phyloP scores from a whole-genome alignment of 2,797 vertebrate genomes.

The Lindbergichthys nudifrons region DNA sequence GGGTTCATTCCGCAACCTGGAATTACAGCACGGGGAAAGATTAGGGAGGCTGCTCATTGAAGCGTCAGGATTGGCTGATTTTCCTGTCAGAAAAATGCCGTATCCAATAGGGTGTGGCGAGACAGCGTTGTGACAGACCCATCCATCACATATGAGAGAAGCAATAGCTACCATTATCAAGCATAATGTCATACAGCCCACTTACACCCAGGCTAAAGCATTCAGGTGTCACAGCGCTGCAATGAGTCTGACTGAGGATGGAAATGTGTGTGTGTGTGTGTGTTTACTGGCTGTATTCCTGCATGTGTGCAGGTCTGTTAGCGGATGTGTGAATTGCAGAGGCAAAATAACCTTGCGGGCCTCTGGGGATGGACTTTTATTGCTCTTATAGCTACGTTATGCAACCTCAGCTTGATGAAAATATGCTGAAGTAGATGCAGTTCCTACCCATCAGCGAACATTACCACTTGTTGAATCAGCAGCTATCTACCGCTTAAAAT shows the following conservation, averaged over 20 bases:
- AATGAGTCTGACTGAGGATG: slow-evolving; percentile 52
- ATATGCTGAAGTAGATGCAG: slow-evolving; percentile 35
- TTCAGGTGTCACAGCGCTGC: slow-evolving; percentile 56
- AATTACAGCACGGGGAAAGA: slow-evolving; percentile 74
- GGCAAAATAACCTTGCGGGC: slow-evolving; percentile 26
- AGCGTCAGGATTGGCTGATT: slow-evolving; percentile 72
- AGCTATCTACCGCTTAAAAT: slow-evolving; percentile 29
- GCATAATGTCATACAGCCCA: slow-evolving; percentile 69
- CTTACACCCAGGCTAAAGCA: slow-evolving; percentile 60
- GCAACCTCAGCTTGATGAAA: slow-evolving; percentile 32
- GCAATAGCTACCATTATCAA: slow-evolving; percentile 66
- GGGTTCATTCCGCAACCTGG: slow-evolving; percentile 68
- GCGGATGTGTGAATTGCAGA: slow-evolving; percentile 13
- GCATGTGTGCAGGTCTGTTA: too few relatives aligned
- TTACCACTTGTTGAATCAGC: slow-evolving; percentile 55
- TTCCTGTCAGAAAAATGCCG: slow-evolving; percentile 69
- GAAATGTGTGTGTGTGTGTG: slow-evolving; percentile 20
- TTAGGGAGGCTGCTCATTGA: slow-evolving; percentile 68
- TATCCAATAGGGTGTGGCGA: slow-evolving; percentile 69
- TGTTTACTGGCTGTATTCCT: too few relatives aligned
- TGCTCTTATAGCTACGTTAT: slow-evolving; percentile 23
- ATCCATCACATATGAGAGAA: slow-evolving; percentile 72
- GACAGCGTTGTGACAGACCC: slow-evolving; percentile 59
- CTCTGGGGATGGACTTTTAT: slow-evolving; percentile 39
- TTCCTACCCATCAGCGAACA: slow-evolving; percentile 39